Conservation (phyloP, 2,888 invertebrate species). For the Epinotia brunnichana region DNA sequence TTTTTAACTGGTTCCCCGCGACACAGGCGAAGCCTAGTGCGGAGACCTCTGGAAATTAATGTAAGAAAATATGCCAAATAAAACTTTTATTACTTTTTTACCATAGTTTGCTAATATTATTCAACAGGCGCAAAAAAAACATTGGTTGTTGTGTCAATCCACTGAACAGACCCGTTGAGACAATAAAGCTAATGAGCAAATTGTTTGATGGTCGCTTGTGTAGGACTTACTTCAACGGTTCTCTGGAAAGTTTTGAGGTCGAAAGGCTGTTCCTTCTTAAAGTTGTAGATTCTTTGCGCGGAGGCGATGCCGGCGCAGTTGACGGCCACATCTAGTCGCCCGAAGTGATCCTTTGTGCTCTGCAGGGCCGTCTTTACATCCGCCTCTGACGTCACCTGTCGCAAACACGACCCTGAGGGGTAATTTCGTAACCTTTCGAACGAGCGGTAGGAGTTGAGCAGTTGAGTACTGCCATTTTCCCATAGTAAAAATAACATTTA, state of each 20-base stretch:
- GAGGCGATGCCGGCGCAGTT: constrained; percentile 98
- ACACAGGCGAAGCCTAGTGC: too few relatives aligned
- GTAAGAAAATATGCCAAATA: too few relatives aligned
- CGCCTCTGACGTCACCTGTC: constrained; percentile 90
- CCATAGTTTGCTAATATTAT: too few relatives aligned
- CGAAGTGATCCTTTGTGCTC: constrained; percentile 91
- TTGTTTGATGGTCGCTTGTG: not conserved
- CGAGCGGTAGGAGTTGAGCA: too few relatives aligned
- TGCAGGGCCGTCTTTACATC: constrained; percentile 91
- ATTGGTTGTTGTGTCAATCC: not conserved
- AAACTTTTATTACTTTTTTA: too few relatives aligned
- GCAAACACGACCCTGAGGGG: not conserved
- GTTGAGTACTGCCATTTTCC: too few relatives aligned
- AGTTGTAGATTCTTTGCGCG: constrained; percentile 95
- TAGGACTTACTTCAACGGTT: constrained; percentile 86
- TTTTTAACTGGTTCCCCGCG: too few relatives aligned
- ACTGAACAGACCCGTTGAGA: not conserved
- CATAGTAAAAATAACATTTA: not conserved
- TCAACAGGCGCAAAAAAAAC: too few relatives aligned
- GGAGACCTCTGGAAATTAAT: too few relatives aligned
- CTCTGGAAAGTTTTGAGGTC: constrained; percentile 89
- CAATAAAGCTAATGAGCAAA: not conserved
- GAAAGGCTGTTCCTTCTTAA: constrained; percentile 92
- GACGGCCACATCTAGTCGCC: constrained; percentile 92
- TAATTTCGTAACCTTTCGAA: too few relatives aligned